phyloP scores from a whole-genome alignment of 64 coral and sea anemone genomes.

The Dendronephthya gigantea region DNA sequence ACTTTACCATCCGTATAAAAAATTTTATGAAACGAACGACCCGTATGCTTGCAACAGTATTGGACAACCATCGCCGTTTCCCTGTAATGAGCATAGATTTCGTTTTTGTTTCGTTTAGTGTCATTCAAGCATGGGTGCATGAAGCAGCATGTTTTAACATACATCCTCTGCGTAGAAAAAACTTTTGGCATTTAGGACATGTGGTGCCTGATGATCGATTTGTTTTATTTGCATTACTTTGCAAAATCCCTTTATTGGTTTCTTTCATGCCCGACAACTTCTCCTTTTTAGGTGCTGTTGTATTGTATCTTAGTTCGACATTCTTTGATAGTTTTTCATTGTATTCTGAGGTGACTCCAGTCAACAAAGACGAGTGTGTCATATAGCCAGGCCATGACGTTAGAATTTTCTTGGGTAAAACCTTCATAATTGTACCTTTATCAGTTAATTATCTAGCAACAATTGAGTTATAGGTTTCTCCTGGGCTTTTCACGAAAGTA shows the following conservation, averaged over 20 bases:
- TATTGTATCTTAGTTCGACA: neutral
- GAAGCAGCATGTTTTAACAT: neutral
- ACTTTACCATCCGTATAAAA: no score
- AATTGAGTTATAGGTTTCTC: neutral
- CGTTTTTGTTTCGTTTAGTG: neutral
- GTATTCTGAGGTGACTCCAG: slow-evolving; percentile 8
- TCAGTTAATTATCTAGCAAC: neutral
- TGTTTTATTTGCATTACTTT: neutral
- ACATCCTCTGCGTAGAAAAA: slow-evolving; percentile 9
- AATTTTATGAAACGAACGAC: no score
- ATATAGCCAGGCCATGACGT: neutral
- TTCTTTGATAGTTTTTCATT: neutral
- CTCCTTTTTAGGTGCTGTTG: neutral
- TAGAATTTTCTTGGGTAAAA: neutral
- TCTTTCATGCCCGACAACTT: neutral
- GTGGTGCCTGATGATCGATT: neutral
- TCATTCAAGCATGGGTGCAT: neutral
- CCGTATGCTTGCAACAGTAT: no score
- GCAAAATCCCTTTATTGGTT: neutral
- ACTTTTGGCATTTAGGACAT: slow-evolving; percentile 1
- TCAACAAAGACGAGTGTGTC: neutral
- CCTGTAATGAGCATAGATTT: slow-evolving; percentile 12
- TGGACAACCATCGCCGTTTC: no score
- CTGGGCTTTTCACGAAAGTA: neutral
- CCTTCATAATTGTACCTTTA: neutral